Evolutionary conservation across 2,888 invertebrate species (phyloP).

Genomic region (Eristalis tenax): DNA sequence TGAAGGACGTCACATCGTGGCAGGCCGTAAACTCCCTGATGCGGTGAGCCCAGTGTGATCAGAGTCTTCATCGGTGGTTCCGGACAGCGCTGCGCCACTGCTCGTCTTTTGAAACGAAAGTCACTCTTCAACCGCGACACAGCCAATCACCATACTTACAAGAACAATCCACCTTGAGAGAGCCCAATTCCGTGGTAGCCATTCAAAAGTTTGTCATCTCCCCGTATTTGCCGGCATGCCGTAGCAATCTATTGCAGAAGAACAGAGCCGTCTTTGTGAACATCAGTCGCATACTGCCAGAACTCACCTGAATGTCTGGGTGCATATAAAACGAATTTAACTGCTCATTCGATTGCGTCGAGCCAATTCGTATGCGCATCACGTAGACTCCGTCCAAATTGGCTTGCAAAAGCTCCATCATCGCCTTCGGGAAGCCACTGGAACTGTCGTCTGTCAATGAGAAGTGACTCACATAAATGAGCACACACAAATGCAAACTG

Average conservation of each 20-base stretch:
- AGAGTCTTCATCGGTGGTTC: constrained; percentile 90
- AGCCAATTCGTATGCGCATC: constrained; percentile 90
- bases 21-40: constrained; percentile 95
- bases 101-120: constrained; percentile 85
- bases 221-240: constrained; percentile 87
- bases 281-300: no score
- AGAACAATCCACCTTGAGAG: constrained; percentile 96
- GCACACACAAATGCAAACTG: constrained; percentile 11
- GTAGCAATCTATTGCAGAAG: constrained; percentile 81
- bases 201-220: constrained; percentile 85
- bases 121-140: background rate
- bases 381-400: constrained; percentile 90
- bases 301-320: constrained; percentile 85
- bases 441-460: background rate
- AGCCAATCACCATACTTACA: constrained; percentile 84
- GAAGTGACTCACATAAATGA: background rate
- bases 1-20: constrained; percentile 89
- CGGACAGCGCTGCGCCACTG: constrained; percentile 94
- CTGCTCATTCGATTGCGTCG: constrained; percentile 85
- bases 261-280: background rate
- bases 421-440: constrained; percentile 85
- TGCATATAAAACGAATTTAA: constrained; percentile 90
- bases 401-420: constrained; percentile 87
- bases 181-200: constrained; percentile 97
- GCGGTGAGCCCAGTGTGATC: constrained; percentile 95